phyloP scores from a whole-genome alignment of 1,140 invertebrate species.

The Zaprionus ornatus region DNA sequence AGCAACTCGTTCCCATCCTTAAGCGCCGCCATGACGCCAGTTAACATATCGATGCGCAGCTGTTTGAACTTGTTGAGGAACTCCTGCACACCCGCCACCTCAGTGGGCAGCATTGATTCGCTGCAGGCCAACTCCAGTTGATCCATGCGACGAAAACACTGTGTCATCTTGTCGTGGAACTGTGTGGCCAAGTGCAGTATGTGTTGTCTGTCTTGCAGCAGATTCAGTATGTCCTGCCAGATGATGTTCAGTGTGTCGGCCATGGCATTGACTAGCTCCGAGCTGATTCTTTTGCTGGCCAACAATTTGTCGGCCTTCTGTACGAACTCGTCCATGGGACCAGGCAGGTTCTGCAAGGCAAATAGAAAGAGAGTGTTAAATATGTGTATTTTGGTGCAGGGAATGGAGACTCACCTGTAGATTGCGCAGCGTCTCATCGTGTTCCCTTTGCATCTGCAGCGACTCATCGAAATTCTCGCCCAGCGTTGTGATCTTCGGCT shows the following conservation, averaged over 20 bases:
- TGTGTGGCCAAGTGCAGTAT: conserved; percentile 91
- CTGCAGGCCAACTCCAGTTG: conserved; percentile 88
- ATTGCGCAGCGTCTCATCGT: conserved; percentile 93
- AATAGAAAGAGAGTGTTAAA: conserved; percentile 51
- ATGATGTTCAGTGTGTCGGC: conserved; percentile 93
- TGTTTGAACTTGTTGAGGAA: conserved; percentile 88
- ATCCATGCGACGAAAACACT: conserved; percentile 89
- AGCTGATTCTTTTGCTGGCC: conserved; percentile 89
- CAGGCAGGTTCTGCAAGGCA: conserved; percentile 91
- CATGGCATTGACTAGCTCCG: conserved; percentile 95
- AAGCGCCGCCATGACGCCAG: conserved; percentile 90
- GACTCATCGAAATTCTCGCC: conserved; percentile 92
- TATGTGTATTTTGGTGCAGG: no score
- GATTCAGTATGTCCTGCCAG: conserved; percentile 94
- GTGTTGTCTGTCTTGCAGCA: conserved; percentile 90
- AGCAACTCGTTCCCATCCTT: conserved; percentile 91
- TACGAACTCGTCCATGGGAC: conserved; percentile 94
- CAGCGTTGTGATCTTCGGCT: conserved; percentile 92
- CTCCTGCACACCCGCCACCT: conserved; percentile 88
- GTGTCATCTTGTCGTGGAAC: conserved; percentile 89
- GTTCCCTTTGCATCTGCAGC: conserved; percentile 89
- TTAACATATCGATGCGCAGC: conserved; percentile 88
- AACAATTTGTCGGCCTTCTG: conserved; percentile 93
- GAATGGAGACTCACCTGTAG: conserved; percentile 87
- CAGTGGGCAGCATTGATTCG: conserved; percentile 87